These are phyloP conservation scores for Trichomalopsis sarcophagae DNA, from an alignment of 1,140 invertebrate species.

Conservation along the genomic window DNA sequence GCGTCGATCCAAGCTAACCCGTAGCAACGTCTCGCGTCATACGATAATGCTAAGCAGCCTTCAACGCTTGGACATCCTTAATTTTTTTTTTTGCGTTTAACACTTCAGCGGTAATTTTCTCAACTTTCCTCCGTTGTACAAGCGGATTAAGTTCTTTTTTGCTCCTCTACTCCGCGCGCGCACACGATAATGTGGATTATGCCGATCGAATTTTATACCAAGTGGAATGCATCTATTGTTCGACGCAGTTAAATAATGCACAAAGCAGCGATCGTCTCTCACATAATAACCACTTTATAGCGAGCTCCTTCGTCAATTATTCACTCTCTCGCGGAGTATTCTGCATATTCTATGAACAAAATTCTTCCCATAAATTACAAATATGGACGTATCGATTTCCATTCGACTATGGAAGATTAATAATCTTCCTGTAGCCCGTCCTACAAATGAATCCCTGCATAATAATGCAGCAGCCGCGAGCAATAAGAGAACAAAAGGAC, in stretches of 20 bases:
- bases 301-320: background rate
- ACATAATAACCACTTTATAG: too few species aligned
- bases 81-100: constrained; percentile 29
- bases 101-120: constrained; percentile 40
- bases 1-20: background rate
- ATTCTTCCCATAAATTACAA: background rate
- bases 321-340: background rate
- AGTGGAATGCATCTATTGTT: constrained; percentile 31
- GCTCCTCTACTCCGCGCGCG: background rate
- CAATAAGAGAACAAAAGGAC: background rate
- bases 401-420: background rate
- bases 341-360: background rate
- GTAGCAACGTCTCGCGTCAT: background rate
- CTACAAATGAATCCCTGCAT: background rate
- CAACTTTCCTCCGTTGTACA: constrained; percentile 20
- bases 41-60: constrained; percentile 40
- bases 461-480: constrained; percentile 5
- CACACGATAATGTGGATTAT: constrained; percentile 49
- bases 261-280: too few species aligned
- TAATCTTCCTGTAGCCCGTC: background rate
- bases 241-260: too few species aligned
- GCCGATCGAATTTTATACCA: constrained; percentile 50
- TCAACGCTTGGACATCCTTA: background rate
- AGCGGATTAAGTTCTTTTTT: constrained; percentile 50
- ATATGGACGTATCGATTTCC: background rate